Conservation (phyloP, 2,888 invertebrate genomes). For the Chrysodeixis includens region DNA sequence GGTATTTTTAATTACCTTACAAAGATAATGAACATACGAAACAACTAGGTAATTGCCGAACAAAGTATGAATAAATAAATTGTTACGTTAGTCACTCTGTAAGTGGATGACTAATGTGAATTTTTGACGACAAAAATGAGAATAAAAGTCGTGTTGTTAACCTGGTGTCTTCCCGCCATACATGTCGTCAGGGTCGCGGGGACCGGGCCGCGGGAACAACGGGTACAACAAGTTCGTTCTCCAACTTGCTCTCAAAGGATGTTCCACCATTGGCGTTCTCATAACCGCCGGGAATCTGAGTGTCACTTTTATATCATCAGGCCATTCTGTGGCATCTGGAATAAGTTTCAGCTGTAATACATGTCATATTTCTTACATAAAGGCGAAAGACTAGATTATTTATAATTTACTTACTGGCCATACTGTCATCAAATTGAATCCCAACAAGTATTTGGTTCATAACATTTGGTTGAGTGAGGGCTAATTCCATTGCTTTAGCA, state of each 20-base stretch:
- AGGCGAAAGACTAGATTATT: neutral
- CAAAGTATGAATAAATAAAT: constrained; percentile 3
- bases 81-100: neutral
- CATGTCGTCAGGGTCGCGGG: constrained; percentile 88
- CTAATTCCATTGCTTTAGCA: constrained; percentile 76
- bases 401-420: constrained; percentile 80
- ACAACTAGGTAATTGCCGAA: neutral
- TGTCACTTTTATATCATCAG: constrained; percentile 86
- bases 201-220: constrained; percentile 91
- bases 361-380: neutral
- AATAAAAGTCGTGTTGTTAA: constrained; percentile 54
- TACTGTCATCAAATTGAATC: constrained; percentile 82
- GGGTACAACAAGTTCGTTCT: constrained; percentile 92
- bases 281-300: constrained; percentile 91
- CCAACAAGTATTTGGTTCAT: constrained; percentile 84
- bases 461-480: constrained; percentile 79
- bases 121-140: neutral
- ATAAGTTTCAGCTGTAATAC: constrained; percentile 30
- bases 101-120: neutral
- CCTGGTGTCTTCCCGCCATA: constrained; percentile 89
- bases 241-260: constrained; percentile 90
- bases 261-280: constrained; percentile 83
- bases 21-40: neutral
- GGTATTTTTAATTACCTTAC: constrained; percentile 1
- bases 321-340: constrained; percentile 82